Base-by-base conservation (phyloP, 2,797 vertebrate genomes). In the Gallinago solitaria region DNA sequence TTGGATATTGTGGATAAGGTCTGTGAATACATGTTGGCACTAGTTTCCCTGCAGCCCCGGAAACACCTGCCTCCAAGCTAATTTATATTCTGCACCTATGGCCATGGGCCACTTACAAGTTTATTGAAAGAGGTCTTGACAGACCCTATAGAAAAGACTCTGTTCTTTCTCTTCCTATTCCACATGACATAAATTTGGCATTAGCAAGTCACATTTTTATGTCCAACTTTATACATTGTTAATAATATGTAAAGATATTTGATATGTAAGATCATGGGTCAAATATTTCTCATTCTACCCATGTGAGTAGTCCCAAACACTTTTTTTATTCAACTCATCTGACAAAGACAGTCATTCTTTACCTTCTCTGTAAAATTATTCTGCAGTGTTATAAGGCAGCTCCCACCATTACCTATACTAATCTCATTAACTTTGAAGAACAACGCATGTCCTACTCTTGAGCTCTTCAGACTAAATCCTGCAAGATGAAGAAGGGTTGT, bases 41-140 rank as follows among this genome's bases (percentile, higher is more conserved):
- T 91, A 87, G 86, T 95, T 96, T 57, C 80, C 56, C 74, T 92
- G 83, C 89, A 97, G 81, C 83, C 95, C 93, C 32, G 32, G 97
- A 97, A 97, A 97, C 97, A 97, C 95, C 97, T 97, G 97, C 96
- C 95, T 97, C 89, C 53, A 93, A 96, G 92, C 93, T 96, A 95
- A 97, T 97, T 97, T 97, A 97, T 96, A 96, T 96, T 95, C 94
- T 94, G 87, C 67, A 97, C 96, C 94, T 96, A 97, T 89, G 92
- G 93, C 95, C 71, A 80, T 37, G 64, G 88, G 90, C 96, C 90
- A 92, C 85, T 93, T 88, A 84, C n/a, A 87, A 89, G 85, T 92
- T 97, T 90, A 91, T 93, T 97, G 95, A 70, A 83, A 94, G 88
- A 81, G 75, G 33, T 95, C 92, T 95, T 95, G 82, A 93, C 90